A percentile compares a stretch with the other conserved stretches of the same genome.
These are phyloP conservation scores for Apodemia zela DNA, from an alignment of 2,888 invertebrate species.

Conservation along the genomic window DNA sequence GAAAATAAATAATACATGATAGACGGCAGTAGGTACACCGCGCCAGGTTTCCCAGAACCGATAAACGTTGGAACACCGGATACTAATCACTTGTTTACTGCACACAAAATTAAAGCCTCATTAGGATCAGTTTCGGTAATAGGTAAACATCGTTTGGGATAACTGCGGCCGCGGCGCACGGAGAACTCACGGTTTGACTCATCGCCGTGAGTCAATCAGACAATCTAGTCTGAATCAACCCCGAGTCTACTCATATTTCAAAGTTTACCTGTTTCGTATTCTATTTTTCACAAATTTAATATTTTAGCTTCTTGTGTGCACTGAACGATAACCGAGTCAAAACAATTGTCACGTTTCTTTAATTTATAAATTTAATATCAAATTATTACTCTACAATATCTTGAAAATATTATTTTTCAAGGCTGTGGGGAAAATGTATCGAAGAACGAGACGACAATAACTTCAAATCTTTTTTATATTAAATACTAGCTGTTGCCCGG, in stretches of 20 bases:
- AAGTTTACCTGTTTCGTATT: neutral
- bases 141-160: constrained; percentile 13
- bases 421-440: too few relatives aligned
- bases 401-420: too few relatives aligned
- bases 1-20: neutral
- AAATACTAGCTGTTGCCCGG: too few relatives aligned
- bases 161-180: neutral
- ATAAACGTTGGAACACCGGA: constrained; percentile 35
- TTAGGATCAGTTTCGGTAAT: constrained; percentile 10
- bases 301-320: too few relatives aligned
- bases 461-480: too few relatives aligned
- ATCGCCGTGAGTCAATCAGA: neutral
- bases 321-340: too few relatives aligned
- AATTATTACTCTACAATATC: too few relatives aligned
- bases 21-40: neutral
- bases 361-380: too few relatives aligned
- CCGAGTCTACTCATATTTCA: neutral
- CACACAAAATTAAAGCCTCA: constrained; percentile 29
- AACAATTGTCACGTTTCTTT: too few relatives aligned
- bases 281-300: too few relatives aligned
- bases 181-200: neutral
- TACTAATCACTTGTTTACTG: constrained; percentile 59
- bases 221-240: neutral
- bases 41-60: constrained; percentile 35
- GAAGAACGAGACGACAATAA: too few relatives aligned